These are phyloP conservation scores for Melieria crassipennis DNA, from an alignment of 2,888 invertebrate genomes.

Conservation along the genomic window DNA sequence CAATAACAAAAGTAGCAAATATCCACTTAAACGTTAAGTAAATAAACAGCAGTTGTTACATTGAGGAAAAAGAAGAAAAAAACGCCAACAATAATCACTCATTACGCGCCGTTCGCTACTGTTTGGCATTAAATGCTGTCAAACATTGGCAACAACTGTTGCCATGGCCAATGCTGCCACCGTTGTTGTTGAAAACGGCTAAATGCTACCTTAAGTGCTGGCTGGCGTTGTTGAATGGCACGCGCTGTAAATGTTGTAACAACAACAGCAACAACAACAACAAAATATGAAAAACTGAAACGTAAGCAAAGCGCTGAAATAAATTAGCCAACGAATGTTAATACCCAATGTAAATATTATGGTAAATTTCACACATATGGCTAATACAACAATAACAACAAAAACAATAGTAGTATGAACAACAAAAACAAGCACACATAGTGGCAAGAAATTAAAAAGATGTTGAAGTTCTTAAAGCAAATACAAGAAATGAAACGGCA, in stretches of 20 bases:
- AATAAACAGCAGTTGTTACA: no score
- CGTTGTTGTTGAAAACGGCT: background rate
- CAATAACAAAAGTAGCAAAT: background rate
- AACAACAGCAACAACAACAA: background rate
- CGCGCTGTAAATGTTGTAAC: background rate
- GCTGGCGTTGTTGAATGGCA: background rate
- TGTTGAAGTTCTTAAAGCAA: background rate
- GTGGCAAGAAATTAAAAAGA: background rate
- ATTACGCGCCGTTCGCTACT: background rate
- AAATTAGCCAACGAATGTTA: constrained; percentile 11
- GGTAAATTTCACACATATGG: constrained; percentile 2
- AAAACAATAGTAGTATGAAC: background rate
- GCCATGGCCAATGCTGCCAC: background rate
- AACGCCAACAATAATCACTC: background rate
- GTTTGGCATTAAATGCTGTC: constrained; percentile 5
- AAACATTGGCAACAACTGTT: background rate
- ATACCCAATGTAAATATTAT: constrained; percentile 7
- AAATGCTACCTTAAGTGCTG: background rate
- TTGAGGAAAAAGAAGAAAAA: background rate
- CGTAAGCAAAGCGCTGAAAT: background rate
- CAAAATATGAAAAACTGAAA: background rate
- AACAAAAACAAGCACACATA: background rate
- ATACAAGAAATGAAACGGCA: background rate
- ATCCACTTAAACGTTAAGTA: no score
- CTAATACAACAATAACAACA: background rate